These are phyloP conservation scores for Pterobdella sp. DNA, from an alignment of 2,888 invertebrate species.

Conservation along the genomic window DNA sequence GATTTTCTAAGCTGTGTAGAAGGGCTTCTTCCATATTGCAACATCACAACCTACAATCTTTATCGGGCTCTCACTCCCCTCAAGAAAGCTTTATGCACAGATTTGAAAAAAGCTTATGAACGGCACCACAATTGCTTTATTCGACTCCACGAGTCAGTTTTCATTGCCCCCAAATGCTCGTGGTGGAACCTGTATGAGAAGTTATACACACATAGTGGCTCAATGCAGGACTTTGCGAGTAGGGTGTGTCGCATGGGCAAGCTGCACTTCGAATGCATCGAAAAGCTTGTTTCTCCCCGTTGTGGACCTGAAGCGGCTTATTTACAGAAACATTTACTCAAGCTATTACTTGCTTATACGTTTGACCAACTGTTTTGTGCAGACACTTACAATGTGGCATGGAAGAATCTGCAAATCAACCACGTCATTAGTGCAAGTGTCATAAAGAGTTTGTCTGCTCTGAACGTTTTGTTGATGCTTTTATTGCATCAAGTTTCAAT, in stretches of 20 bases:
- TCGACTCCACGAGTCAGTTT: background rate
- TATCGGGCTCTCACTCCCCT: slow-evolving; percentile 12
- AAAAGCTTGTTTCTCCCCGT: background rate
- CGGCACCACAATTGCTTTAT: slow-evolving; percentile 19
- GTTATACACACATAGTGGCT: background rate
- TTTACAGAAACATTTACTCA: slow-evolving; percentile 13
- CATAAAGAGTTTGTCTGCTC: background rate
- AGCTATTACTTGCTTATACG: background rate
- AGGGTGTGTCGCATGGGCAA: slow-evolving; percentile 19
- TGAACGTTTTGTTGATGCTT: background rate
- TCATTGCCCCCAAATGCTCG: slow-evolving; percentile 3
- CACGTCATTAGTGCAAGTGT: background rate
- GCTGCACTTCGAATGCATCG: slow-evolving; percentile 16
- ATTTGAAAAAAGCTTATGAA: slow-evolving; percentile 5
- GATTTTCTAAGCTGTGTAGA: background rate
- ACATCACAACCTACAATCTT: slow-evolving; percentile 8
- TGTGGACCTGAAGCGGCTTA: slow-evolving; percentile 19
- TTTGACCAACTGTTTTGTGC: slow-evolving; percentile 18
- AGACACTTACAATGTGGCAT: background rate
- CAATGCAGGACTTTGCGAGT: slow-evolving; percentile 3
- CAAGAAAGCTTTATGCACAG: slow-evolving; percentile 17
- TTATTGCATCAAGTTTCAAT: background rate
- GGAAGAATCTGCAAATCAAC: background rate
- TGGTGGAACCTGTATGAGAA: slow-evolving; percentile 9
- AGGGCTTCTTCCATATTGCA: background rate